Evolutionary conservation across 2,888 invertebrate species (phyloP), one percentile per base, ranked within the genome.

Genomic region (Cheilosia impressa): DNA sequence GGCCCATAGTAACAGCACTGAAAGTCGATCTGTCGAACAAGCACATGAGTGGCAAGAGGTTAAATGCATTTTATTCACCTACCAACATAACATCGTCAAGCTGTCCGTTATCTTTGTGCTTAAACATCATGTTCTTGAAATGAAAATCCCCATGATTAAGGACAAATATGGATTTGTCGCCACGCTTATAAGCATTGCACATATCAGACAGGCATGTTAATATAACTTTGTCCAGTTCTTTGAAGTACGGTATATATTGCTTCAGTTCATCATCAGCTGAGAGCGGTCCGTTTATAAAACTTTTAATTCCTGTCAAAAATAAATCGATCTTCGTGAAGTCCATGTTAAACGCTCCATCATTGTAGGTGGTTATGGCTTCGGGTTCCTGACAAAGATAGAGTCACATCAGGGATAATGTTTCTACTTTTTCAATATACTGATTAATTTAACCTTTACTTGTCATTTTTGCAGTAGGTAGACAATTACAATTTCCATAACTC

Each of bases 61-160:
- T 45, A 7, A 34, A 57, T 10, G 13, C 6, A 15, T 53, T 4
- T n/a, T n/a, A 3, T 19, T 1, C n/a, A 17, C 17, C 55, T 68
- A 87, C 43, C 15, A 90, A 80, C 88, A 90, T 88, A 6, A 80
- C 1, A 10, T 80, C 80, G 34, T 80, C 80, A 2, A 80, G 47
- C 2, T 73, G 41, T 15, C 68, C 80, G 34, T 24, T 60, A 1
- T 52, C 62, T n/a, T 73, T 80, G 31, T 63, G 47, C 13, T 88
- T 89, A 13, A 90, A 89, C 90, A 91, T 89, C 50, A 90, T 71
- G 31, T 91, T 91, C 24, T 89, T 89, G 9, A 78, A 52, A 71
- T 91, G 91, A 24, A 91, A 89, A 66, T 91, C 91, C 0, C 91
- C 91, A 69, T 91, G 91, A 58, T 88, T 88, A 2, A 91, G 87